Evolutionary conservation across 2,113 vertebrate genomes (phyloP).

Genomic region (Hymenochirus boettgeri): DNA sequence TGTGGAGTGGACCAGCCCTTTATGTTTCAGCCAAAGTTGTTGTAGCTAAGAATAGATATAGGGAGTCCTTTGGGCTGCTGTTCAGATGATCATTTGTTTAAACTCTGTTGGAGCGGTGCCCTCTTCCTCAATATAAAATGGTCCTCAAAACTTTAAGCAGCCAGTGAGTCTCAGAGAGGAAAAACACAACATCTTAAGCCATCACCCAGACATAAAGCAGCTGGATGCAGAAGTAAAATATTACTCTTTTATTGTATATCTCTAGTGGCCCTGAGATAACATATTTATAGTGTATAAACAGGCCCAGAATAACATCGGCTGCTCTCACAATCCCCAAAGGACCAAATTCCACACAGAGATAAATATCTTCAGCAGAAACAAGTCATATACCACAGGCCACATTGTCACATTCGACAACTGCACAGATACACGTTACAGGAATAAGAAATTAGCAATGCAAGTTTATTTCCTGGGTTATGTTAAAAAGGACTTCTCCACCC

Average conservation of each 20-base stretch:
- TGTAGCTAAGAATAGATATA: conserved; percentile 55
- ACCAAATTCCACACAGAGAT: conserved; percentile 21
- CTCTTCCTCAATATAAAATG: conserved; percentile 49
- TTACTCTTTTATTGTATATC: conserved; percentile 11
- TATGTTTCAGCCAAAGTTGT: conserved; percentile 51
- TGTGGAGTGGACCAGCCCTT: too few relatives aligned
- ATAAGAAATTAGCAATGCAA: too few relatives aligned
- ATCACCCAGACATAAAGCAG: conserved; percentile 45
- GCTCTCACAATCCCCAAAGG: background rate
- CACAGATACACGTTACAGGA: too few relatives aligned
- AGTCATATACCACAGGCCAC: conserved; percentile 12
- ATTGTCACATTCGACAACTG: conserved; percentile 21
- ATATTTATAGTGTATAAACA: conserved; percentile 28
- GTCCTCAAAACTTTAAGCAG: conserved; percentile 39
- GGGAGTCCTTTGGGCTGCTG: conserved; percentile 55
- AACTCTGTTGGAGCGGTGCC: conserved; percentile 53
- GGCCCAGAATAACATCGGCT: conserved; percentile 25
- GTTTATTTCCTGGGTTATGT: too few relatives aligned
- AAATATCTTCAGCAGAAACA: conserved; percentile 19
- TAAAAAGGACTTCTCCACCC: too few relatives aligned
- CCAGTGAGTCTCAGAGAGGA: background rate
- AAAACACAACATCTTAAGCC: conserved; percentile 22
- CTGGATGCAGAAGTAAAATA: conserved; percentile 31
- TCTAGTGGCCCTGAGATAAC: background rate
- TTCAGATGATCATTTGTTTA: conserved; percentile 49